These are phyloP conservation scores for Drosophila lutescens DNA, from an alignment of 2,888 invertebrate genomes.

Conservation along the genomic window DNA sequence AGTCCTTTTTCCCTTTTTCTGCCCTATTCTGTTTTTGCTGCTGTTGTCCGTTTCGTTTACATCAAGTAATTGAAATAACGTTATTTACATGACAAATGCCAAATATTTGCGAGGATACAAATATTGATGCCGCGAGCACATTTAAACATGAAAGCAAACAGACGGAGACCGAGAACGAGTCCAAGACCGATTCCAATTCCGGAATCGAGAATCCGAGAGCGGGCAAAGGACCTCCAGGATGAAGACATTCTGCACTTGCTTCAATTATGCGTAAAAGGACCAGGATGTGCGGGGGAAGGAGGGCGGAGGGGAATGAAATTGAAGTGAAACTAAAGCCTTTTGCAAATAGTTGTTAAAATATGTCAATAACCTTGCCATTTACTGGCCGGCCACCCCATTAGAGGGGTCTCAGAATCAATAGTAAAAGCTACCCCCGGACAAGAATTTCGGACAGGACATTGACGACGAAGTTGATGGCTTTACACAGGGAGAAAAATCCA, in stretches of 20 bases:
- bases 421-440: conserved; percentile 45
- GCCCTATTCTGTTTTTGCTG: conserved; percentile 13
- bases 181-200: conserved; percentile 27
- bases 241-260: conserved; percentile 74
- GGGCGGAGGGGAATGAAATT: conserved; percentile 52
- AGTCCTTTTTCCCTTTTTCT: conserved; percentile 10
- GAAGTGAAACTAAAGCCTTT: conserved; percentile 78
- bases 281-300: conserved; percentile 3
- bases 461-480: conserved; percentile 35
- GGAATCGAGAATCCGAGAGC: not conserved
- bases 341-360: conserved; percentile 78
- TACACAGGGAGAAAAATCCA: not conserved
- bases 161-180: conserved; percentile 17
- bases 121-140: conserved; percentile 75
- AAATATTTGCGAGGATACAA: conserved; percentile 71
- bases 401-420: conserved; percentile 52
- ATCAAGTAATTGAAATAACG: conserved; percentile 73
- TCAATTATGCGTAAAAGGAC: conserved; percentile 68
- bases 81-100: conserved; percentile 70
- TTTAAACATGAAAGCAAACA: conserved; percentile 63
- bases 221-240: conserved; percentile 38
- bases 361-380: conserved; percentile 71
- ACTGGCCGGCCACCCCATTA: conserved; percentile 12
- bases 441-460: conserved; percentile 58
- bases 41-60: conserved; percentile 30